Evolutionary conservation across 2,888 invertebrate genomes (phyloP), one percentile per base, ranked within the genome.

Genomic region (Griposia aprilina): DNA sequence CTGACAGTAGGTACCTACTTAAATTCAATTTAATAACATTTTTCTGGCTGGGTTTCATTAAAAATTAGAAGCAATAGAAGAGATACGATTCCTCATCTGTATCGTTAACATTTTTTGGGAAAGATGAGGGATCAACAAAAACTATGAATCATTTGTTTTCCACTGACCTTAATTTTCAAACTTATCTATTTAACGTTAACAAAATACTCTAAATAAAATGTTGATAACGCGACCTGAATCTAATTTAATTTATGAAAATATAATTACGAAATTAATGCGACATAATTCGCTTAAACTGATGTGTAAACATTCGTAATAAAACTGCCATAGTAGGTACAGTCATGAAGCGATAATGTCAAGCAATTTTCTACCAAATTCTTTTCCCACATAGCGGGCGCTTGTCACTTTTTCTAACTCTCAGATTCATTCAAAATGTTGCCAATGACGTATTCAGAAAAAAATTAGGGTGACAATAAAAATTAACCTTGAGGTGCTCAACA

Each of bases 171-270:
- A 41, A 74, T 60, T 60, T 60, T 13, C 3, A 23, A 17, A 41
- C 36, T 59, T 48, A 74, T 59, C 74, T 50, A 1, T 13, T 60
- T 41, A 41, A 15, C 20, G 7, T 30, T 30, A n/a, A 17, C 55
- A 71, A 57, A 74, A 45, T 60, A 17, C 26, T 60, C n/a, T 66
- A n/a, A 50, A 26, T 70, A 23, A 10, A n/a, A 26, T n/a, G 17
- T 41, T 75, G 50, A 75, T 75, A 74, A 75, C 26, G 36, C 36
- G 50, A 36, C 75, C 60, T 75, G 11, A 26, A 75, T 75, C 7
- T 23, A 41, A 41, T 36, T n/a, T 8, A 50, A 17, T 45, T 55
- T n/a, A 63, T 48, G 48, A 3, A 10, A 48, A 45, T 26, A 20
- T 70, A 59, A 15, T 59, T 45, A 57, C 30, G 4, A 11, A 45